Percentiles rank a stretch among this genome's conserved stretches.
phyloP scores from a whole-genome alignment of 2,888 invertebrate species.

The Perizoma flavofasciatum region DNA sequence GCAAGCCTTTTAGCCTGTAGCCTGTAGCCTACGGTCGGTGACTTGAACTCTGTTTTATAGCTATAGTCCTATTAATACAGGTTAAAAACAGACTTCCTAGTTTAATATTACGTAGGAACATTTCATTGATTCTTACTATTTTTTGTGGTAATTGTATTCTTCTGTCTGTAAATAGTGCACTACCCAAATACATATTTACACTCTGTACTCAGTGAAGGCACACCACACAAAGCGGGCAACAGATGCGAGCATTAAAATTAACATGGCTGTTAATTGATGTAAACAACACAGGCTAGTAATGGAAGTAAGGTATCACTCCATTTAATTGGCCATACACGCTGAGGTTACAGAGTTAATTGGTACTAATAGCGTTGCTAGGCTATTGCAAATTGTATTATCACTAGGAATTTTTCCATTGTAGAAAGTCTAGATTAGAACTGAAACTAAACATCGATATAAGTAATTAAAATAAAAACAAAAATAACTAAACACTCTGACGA shows the following conservation, averaged over 20 bases:
- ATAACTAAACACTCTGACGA: no score
- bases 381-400: constrained; percentile 60
- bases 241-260: constrained; percentile 70
- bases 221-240: constrained; percentile 55
- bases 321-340: constrained; percentile 81
- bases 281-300: constrained; percentile 77
- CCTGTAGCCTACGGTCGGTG: no score
- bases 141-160: no score
- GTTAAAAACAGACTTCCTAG: no score
- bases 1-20: no score
- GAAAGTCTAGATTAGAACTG: no score
- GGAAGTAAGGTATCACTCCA: constrained; percentile 81
- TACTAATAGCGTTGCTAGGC: constrained; percentile 74
- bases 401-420: constrained; percentile 48
- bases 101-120: no score
- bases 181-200: constrained; percentile 27
- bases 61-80: no score
- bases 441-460: no score
- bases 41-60: no score
- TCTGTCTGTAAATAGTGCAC: constrained; percentile 2
- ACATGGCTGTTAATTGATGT: constrained; percentile 78
- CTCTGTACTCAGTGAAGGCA: constrained; percentile 49
- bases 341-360: constrained; percentile 81
- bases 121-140: no score
- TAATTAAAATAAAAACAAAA: no score